phyloP scores from a whole-genome alignment of 2,888 invertebrate genomes.

The Anagyrus pseudococci region DNA sequence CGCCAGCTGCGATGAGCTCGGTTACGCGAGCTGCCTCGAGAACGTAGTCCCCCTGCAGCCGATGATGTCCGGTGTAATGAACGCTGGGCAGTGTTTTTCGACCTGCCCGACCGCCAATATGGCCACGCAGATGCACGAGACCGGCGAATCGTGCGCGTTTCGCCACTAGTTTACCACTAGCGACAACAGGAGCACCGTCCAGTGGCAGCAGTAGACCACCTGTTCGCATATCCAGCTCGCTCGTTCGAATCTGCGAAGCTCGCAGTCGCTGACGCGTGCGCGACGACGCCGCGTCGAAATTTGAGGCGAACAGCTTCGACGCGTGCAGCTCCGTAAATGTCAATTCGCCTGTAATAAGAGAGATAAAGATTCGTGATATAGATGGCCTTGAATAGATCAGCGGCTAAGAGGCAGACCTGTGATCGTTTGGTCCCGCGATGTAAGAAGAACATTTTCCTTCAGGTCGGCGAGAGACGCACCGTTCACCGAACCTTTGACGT shows the following conservation, averaged over 20 bases:
- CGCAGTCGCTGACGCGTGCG: constrained; percentile 23
- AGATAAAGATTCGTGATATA: no score
- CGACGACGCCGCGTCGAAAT: constrained; percentile 19
- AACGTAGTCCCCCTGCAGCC: constrained; percentile 60
- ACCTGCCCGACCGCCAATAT: constrained; percentile 60
- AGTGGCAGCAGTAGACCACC: constrained; percentile 48
- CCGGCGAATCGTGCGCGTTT: constrained; percentile 49
- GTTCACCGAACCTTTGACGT: constrained; percentile 64
- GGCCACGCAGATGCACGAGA: constrained; percentile 62
- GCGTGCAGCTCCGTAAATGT: constrained; percentile 39
- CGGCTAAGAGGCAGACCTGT: constrained; percentile 55
- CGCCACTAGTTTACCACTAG: constrained; percentile 44
- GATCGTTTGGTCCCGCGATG: constrained; percentile 63
- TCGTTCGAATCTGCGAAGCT: constrained; percentile 4
- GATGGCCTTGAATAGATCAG: no score
- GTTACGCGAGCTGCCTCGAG: no score
- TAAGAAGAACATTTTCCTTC: constrained; percentile 62
- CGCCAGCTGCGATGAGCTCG: no score
- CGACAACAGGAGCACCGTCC: constrained; percentile 40
- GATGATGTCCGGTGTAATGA: constrained; percentile 60
- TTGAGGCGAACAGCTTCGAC: constrained; percentile 23
- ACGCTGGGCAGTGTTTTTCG: constrained; percentile 62
- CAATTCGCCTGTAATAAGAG: constrained; percentile 42
- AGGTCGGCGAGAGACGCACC: constrained; percentile 61
- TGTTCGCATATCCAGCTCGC: constrained; percentile 37